These are phyloP conservation scores for Macrostomum cliftonense DNA, from an alignment of 2,888 invertebrate genomes.

Conservation along the genomic window DNA sequence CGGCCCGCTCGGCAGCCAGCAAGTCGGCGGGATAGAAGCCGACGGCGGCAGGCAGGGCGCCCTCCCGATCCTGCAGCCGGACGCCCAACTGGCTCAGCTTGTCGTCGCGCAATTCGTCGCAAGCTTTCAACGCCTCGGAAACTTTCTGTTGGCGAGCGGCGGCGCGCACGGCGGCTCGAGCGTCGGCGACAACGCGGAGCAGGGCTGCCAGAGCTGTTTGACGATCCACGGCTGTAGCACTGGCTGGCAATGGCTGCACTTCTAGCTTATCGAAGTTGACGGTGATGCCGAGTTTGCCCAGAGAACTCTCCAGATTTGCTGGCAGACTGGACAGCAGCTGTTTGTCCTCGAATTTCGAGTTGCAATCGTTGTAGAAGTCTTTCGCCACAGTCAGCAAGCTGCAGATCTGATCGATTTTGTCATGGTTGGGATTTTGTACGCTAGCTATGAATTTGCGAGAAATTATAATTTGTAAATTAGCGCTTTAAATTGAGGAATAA, in stretches of 20 bases:
- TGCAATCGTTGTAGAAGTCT: too few species aligned
- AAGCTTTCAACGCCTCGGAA: constrained; percentile 52
- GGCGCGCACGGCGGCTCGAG: constrained; percentile 16
- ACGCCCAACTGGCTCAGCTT: constrained; percentile 75
- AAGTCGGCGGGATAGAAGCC: constrained; percentile 78
- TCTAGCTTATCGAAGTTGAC: not conserved
- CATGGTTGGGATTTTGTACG: too few species aligned
- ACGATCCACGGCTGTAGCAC: too few species aligned
- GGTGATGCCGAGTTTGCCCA: not conserved
- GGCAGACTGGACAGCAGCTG: too few species aligned
- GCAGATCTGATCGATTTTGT: too few species aligned
- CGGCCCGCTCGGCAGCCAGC: constrained; percentile 73
- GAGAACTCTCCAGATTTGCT: too few species aligned
- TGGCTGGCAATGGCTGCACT: too few species aligned
- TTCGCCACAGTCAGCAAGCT: too few species aligned
- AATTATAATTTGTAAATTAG: too few species aligned
- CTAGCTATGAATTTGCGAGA: too few species aligned
- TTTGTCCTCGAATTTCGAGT: too few species aligned
- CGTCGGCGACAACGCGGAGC: not conserved
- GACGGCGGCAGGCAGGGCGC: constrained; percentile 40
- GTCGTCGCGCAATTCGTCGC: constrained; percentile 69
- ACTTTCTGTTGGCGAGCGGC: constrained; percentile 20
- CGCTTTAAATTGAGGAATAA: too few species aligned
- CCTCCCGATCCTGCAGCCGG: constrained; percentile 72
- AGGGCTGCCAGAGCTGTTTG: not conserved